These are phyloP conservation scores for Magallana nippona DNA, from an alignment of 2,888 invertebrate species.

Conservation along the genomic window DNA sequence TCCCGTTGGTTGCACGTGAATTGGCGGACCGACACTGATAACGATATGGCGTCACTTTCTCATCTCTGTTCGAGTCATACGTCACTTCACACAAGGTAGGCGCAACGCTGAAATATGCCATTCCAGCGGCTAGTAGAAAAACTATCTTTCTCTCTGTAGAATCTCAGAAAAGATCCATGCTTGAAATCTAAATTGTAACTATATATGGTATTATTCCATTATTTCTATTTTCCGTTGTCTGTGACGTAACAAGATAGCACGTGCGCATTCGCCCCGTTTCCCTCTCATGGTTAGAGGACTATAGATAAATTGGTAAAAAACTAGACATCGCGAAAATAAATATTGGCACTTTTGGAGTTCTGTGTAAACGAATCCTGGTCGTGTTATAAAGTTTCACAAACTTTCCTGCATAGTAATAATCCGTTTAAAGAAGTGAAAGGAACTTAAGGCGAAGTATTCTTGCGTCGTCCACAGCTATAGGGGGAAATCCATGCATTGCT, in stretches of 20 bases:
- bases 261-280: background rate
- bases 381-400: slow-evolving; percentile 24
- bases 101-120: slow-evolving; percentile 48
- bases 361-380: slow-evolving; percentile 13
- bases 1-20: slow-evolving; percentile 42
- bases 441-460: background rate
- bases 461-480: too few relatives aligned
- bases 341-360: slow-evolving; percentile 19
- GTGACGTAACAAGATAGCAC: slow-evolving; percentile 9
- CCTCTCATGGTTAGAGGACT: slow-evolving; percentile 1
- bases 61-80: slow-evolving; percentile 65
- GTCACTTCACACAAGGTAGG: slow-evolving; percentile 68
- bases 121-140: background rate
- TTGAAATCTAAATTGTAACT: background rate
- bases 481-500: slow-evolving; percentile 17
- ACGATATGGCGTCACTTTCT: slow-evolving; percentile 62
- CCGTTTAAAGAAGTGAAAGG: slow-evolving; percentile 11
- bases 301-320: background rate
- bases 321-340: slow-evolving; percentile 19
- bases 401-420: slow-evolving; percentile 24
- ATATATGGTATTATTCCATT: background rate
- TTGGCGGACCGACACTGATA: slow-evolving; percentile 48
- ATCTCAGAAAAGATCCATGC: background rate
- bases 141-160: background rate
- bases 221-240: background rate